A percentile compares a stretch with the other conserved stretches of the same genome.
phyloP scores from a whole-genome alignment of 2,888 invertebrate species.

The Drosophila prostipennis region DNA sequence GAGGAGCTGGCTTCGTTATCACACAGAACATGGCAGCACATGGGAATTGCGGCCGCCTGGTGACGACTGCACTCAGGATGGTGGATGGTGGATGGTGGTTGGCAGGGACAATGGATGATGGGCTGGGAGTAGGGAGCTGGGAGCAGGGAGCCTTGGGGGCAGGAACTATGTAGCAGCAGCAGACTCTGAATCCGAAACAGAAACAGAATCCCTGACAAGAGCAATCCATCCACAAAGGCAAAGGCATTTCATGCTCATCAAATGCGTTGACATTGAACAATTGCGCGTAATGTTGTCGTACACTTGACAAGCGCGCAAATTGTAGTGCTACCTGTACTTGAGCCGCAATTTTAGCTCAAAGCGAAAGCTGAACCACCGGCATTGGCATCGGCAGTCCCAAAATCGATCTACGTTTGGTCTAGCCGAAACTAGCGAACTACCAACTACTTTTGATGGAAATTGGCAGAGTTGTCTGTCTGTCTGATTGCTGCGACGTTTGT shows the following conservation, averaged over 20 bases:
- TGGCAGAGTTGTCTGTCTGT: slow-evolving; percentile 69
- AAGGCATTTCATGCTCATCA: slow-evolving; percentile 78
- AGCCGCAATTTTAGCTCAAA: slow-evolving; percentile 39
- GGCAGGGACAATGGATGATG: slow-evolving; percentile 68
- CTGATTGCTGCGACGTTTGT: slow-evolving; percentile 34
- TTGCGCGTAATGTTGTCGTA: slow-evolving; percentile 81
- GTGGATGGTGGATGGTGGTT: background rate
- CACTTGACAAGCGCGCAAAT: slow-evolving; percentile 80
- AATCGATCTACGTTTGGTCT: slow-evolving; percentile 65
- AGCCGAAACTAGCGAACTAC: slow-evolving; percentile 53
- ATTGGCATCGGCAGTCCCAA: slow-evolving; percentile 20
- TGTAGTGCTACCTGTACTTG: slow-evolving; percentile 68
- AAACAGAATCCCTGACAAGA: slow-evolving; percentile 36
- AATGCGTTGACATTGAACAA: slow-evolving; percentile 80
- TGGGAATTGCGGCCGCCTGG: slow-evolving; percentile 69
- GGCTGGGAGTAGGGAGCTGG: slow-evolving; percentile 36
- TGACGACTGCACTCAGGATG: slow-evolving; percentile 23
- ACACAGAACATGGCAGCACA: slow-evolving; percentile 75
- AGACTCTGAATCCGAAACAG: background rate
- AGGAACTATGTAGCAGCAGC: slow-evolving; percentile 15
- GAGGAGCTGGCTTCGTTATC: slow-evolving; percentile 69
- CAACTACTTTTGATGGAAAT: slow-evolving; percentile 72
- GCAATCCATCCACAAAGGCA: slow-evolving; percentile 40
- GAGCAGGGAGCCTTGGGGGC: slow-evolving; percentile 30
- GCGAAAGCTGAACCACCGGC: slow-evolving; percentile 56